Conservation (phyloP, 2,113 vertebrate species). For the Elaphurus davidianus region DNA sequence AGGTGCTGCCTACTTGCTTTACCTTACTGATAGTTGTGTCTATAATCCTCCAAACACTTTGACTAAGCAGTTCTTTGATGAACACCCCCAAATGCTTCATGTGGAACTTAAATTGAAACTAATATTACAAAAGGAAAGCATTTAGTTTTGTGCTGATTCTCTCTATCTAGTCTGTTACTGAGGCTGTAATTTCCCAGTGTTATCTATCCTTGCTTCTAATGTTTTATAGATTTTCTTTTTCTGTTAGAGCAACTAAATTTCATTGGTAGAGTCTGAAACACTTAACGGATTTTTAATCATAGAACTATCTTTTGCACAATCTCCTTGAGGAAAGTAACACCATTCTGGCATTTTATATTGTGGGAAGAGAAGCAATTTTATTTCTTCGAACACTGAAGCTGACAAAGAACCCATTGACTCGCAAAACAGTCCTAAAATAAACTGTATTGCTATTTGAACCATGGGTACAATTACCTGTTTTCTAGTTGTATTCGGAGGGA, state of each 20-base stretch:
- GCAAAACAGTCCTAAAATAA: constrained; percentile 15
- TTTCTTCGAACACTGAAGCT: background rate
- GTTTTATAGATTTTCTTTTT: background rate
- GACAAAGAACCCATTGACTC: background rate
- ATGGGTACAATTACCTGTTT: constrained; percentile 32
- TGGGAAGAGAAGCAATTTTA: constrained; percentile 10
- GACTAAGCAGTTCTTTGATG: background rate
- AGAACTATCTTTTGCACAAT: background rate
- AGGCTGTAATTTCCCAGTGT: background rate
- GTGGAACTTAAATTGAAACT: background rate
- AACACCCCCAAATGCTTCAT: background rate
- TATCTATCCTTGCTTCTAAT: background rate
- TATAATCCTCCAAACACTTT: background rate
- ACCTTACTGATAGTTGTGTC: background rate
- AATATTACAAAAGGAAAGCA: background rate
- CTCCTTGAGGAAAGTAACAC: background rate
- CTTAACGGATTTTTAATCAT: background rate
- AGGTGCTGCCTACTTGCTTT: background rate
- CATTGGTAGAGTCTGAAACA: background rate
- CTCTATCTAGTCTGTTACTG: background rate
- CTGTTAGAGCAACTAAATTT: background rate
- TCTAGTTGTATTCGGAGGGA: background rate
- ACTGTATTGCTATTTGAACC: constrained; percentile 11
- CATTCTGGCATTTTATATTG: background rate
- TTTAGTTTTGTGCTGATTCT: background rate